Evolutionary conservation across 2,113 vertebrate species (phyloP).

Genomic region (Hassar affinis): DNA sequence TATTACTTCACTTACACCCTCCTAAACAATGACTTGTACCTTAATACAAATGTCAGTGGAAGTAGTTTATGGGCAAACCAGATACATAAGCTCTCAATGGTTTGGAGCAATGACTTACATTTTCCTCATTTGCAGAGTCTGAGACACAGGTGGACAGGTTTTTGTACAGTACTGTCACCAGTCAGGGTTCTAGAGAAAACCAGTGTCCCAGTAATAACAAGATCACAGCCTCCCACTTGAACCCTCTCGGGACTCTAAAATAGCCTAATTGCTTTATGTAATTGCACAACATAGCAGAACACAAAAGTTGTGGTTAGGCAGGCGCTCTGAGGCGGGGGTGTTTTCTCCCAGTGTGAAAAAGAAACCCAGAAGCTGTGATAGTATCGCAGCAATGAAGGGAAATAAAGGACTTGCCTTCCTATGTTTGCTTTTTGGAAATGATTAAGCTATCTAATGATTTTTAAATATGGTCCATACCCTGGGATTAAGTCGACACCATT

Average conservation of each 20-base stretch:
- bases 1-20: background rate
- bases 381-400: background rate
- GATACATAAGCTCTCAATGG: background rate
- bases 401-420: background rate
- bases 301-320: background rate
- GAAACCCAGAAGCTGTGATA: background rate
- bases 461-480: background rate
- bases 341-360: conserved; percentile 4
- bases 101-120: too few relatives aligned
- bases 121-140: background rate
- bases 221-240: background rate
- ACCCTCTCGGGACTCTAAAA: background rate
- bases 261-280: background rate
- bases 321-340: background rate
- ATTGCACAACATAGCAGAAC: background rate
- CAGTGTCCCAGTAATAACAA: background rate
- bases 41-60: too few relatives aligned
- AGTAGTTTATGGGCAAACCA: background rate
- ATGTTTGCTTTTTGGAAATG: background rate
- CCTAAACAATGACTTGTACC: background rate
- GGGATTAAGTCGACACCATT: background rate
- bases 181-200: background rate
- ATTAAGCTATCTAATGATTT: background rate
- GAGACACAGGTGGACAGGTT: background rate
- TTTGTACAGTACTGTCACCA: background rate